phyloP scores from a whole-genome alignment of 2,888 invertebrate species.

The Meliscaeva auricollis region DNA sequence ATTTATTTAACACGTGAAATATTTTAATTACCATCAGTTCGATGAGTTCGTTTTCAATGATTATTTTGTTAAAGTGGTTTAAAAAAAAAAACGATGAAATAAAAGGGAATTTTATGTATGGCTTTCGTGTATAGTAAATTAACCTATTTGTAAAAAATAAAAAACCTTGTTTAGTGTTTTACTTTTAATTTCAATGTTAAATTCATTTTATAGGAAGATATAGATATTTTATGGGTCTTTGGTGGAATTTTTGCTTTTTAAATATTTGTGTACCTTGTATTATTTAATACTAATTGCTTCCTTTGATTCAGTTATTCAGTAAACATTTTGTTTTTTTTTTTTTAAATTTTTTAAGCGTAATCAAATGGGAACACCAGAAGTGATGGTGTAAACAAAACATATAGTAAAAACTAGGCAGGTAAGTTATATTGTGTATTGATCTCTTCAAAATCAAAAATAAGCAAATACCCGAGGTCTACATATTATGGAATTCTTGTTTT shows the following conservation, averaged over 20 bases:
- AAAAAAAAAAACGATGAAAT: no score
- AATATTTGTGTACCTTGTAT: slow-evolving; percentile 1
- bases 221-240: slow-evolving; percentile 8
- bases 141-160: background rate
- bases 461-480: background rate
- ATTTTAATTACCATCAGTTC: background rate
- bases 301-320: slow-evolving; percentile 23
- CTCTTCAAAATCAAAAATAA: background rate
- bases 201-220: background rate
- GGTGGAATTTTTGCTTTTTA: background rate
- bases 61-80: slow-evolving; percentile 9
- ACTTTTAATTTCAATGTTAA: slow-evolving; percentile 10
- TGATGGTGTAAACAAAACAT: slow-evolving; percentile 19
- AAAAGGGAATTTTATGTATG: slow-evolving; percentile 8
- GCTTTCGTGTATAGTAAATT: slow-evolving; percentile 14
- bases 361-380: background rate
- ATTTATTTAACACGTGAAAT: slow-evolving; percentile 8
- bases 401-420: background rate
- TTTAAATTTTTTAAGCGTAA: background rate
- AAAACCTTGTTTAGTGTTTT: slow-evolving; percentile 24
- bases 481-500: background rate
- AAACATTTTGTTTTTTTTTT: slow-evolving; percentile 10
- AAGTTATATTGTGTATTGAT: background rate
- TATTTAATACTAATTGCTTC: slow-evolving; percentile 35
- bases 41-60: background rate